Conservation (phyloP, 1,140 invertebrate species). For the Cyclina sinensis region DNA sequence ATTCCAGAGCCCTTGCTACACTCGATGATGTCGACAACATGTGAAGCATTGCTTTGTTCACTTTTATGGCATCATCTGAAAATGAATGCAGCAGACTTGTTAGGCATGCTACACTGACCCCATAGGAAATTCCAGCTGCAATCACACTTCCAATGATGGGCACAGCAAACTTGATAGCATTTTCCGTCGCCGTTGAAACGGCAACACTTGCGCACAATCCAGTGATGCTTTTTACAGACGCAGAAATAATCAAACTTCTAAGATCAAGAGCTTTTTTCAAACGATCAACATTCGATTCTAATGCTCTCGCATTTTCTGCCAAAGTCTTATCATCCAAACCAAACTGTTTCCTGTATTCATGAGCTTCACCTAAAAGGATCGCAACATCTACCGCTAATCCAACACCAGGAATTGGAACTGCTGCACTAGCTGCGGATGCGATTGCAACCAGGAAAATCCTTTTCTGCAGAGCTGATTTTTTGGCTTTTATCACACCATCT, state of each 20-base stretch:
- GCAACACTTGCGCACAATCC: neutral
- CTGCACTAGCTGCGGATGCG: neutral
- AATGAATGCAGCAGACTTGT: neutral
- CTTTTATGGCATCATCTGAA: neutral
- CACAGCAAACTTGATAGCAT: neutral
- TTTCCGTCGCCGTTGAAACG: neutral
- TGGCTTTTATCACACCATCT: neutral
- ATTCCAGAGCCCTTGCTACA: no score
- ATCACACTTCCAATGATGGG: neutral
- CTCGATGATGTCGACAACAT: neutral
- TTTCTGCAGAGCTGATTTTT: neutral
- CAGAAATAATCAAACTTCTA: neutral
- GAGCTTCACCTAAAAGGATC: neutral
- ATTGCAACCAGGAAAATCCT: neutral
- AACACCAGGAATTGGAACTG: neutral
- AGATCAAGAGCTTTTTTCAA: neutral
- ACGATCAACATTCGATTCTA: neutral
- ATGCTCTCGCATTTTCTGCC: neutral
- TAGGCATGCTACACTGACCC: neutral
- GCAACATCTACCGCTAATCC: neutral
- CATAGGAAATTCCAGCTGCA: neutral
- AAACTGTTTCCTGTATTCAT: neutral
- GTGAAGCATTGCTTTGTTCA: neutral
- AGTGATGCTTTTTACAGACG: neutral
- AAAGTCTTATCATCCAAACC: neutral